Conservation (phyloP, 2,113 vertebrate genomes). For the Thunnus thynnus region DNA sequence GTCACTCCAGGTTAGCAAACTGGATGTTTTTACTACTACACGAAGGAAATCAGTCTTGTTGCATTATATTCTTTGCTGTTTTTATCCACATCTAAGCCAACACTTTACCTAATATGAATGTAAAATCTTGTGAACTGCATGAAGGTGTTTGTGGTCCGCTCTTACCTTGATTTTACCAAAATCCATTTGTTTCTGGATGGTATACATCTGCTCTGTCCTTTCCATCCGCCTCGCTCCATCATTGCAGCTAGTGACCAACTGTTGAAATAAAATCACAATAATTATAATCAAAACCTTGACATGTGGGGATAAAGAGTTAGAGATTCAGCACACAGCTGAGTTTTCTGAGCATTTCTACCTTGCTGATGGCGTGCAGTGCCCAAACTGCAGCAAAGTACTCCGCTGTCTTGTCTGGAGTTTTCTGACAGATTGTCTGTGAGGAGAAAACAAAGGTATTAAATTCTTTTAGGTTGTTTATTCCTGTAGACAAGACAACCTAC, state of each 20-base stretch:
- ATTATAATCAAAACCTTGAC: neutral
- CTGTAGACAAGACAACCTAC: neutral
- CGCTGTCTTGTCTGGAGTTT: constrained; percentile 80
- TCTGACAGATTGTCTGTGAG: constrained; percentile 93
- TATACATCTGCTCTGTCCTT: constrained; percentile 95
- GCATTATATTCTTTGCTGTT: neutral
- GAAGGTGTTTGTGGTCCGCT: neutral
- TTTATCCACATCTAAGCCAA: neutral
- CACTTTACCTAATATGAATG: neutral
- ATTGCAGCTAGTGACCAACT: constrained; percentile 94
- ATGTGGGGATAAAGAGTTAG: too few relatives aligned
- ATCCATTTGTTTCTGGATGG: constrained; percentile 94
- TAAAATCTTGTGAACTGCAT: neutral
- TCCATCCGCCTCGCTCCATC: constrained; percentile 95
- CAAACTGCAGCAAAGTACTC: constrained; percentile 88
- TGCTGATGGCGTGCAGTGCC: constrained; percentile 93
- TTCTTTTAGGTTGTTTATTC: neutral
- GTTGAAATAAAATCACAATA: constrained; percentile 6
- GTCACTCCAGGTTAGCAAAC: neutral
- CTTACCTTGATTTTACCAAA: constrained; percentile 96
- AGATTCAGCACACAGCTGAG: neutral
- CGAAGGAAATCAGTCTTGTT: neutral
- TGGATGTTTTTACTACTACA: neutral
- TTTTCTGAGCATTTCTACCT: constrained; percentile 83
- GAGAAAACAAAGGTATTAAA: neutral